Evolutionary conservation across 1,140 invertebrate genomes (phyloP).

Genomic region (Drosophila teissieri): DNA sequence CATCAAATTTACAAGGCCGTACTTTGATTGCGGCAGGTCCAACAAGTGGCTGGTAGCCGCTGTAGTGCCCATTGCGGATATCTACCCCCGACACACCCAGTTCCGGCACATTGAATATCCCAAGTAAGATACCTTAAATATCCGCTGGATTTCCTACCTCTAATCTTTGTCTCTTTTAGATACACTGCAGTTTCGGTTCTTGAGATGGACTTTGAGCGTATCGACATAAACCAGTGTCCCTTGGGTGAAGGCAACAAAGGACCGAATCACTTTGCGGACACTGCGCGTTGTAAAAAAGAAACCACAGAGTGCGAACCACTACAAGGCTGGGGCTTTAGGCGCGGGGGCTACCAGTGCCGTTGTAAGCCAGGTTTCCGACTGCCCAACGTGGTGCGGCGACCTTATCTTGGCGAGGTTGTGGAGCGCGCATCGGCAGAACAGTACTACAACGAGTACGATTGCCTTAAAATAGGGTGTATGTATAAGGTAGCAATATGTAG

Average conservation of each 20-base stretch:
- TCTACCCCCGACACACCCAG: slow-evolving; percentile 96
- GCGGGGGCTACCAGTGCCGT: slow-evolving; percentile 98
- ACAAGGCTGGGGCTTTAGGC: slow-evolving; percentile 96
- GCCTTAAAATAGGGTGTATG: slow-evolving; percentile 96
- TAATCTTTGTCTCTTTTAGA: slow-evolving; percentile 85
- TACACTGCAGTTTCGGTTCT: slow-evolving; percentile 96
- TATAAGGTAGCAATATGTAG: slow-evolving; percentile 32
- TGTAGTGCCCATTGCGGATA: slow-evolving; percentile 96
- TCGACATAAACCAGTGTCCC: slow-evolving; percentile 99
- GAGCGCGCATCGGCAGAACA: slow-evolving; percentile 96
- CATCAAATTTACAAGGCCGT: slow-evolving; percentile 96
- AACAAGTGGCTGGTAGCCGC: slow-evolving; percentile 98
- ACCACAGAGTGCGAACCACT: slow-evolving; percentile 99
- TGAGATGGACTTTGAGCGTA: slow-evolving; percentile 98
- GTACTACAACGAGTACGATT: slow-evolving; percentile 97
- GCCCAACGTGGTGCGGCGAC: slow-evolving; percentile 93
- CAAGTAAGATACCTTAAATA: slow-evolving; percentile 88
- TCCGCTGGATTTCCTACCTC: not conserved
- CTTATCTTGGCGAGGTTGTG: slow-evolving; percentile 96
- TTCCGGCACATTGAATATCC: slow-evolving; percentile 98
- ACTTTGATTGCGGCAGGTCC: slow-evolving; percentile 97
- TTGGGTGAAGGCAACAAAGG: slow-evolving; percentile 93
- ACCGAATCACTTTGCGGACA: slow-evolving; percentile 95
- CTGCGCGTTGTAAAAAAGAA: slow-evolving; percentile 95
- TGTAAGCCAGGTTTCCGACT: slow-evolving; percentile 95